A percentile compares a stretch with the other conserved stretches of the same genome.
Conservation (phyloP, 2,888 invertebrate genomes). For the Prosopocoilus inquinatus region DNA sequence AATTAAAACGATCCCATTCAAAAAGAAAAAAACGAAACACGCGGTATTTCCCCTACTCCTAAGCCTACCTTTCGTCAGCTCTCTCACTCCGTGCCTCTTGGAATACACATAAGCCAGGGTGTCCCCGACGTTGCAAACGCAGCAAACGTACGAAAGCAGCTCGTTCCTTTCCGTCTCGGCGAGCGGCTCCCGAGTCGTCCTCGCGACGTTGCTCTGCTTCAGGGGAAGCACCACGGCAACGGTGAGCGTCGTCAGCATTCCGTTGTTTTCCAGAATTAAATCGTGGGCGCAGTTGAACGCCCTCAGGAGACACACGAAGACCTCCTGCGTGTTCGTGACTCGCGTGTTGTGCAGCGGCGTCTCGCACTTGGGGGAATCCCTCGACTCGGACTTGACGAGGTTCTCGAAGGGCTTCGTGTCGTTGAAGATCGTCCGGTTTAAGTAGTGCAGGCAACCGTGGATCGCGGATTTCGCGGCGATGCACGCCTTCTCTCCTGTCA, state of each 20-base stretch:
- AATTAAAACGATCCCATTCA: no score
- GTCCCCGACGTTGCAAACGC: conserved; percentile 87
- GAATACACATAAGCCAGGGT: conserved; percentile 85
- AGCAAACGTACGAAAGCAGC: conserved; percentile 61
- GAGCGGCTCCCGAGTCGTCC: conserved; percentile 14
- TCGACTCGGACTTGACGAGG: conserved; percentile 38
- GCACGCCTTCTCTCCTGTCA: conserved; percentile 69
- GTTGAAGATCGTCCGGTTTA: conserved; percentile 68
- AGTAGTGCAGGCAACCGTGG: conserved; percentile 79
- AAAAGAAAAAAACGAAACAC: no score
- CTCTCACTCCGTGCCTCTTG: conserved; percentile 73
- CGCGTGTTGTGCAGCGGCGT: conserved; percentile 31
- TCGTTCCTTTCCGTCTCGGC: neutral
- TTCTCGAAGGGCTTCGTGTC: conserved; percentile 47
- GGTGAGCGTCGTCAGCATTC: conserved; percentile 80
- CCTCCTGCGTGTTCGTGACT: conserved; percentile 63
- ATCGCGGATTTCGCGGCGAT: conserved; percentile 83
- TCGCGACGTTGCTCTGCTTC: conserved; percentile 32
- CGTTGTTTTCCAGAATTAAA: conserved; percentile 78
- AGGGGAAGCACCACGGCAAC: conserved; percentile 73
- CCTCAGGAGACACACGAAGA: conserved; percentile 72
- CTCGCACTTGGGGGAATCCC: conserved; percentile 18
- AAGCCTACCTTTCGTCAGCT: conserved; percentile 67
- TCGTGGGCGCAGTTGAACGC: conserved; percentile 85
- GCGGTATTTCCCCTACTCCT: no score